Evolutionary conservation across 2,113 vertebrate species (phyloP), one percentile per base, ranked within the genome.

Genomic region (Eulacestoma nigropectus): DNA sequence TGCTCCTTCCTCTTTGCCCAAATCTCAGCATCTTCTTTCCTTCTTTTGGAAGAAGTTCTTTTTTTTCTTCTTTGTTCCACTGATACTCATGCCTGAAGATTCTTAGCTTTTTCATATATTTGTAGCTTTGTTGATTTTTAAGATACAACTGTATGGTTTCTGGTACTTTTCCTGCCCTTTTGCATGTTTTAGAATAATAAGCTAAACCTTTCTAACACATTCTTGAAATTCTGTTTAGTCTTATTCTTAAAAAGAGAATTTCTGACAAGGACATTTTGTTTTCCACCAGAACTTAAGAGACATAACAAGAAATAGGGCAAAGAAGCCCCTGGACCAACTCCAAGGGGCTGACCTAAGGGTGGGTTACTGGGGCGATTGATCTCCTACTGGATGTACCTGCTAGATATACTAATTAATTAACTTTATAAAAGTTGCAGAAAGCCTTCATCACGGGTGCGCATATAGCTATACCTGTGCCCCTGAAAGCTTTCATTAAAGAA

Each of bases 391-490:
- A 50, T 32, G 17, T 37, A 42, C 37, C 37, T 68, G 21, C 52
- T 76, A 32, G 32, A 59, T 59, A 32, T 10, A 35, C 9, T 20
- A 57, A 59, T 33, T 32, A 52, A 68, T 77, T 68, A 42, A 7
- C 46, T 21, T 33, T 44, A 27, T 15, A 52, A 77, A 50, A 59
- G 27, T 37, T 21, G 35, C 35, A 35, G 44, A 35, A 68, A 76
- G 67, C 37, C 44, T 59, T 76, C 50, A 17, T 42, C 35, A 11
- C 0, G 0, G 53, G 7, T 68, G 14, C 1, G 0, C 35, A 22
- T 67, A 18, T 52, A 59, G 21, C 20, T 16, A 12, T 33, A 37
- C 32, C 37, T 37, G 7, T 32, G 32, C 33, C 32, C 26, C 26
- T 11, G 23, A 37, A 59, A 44, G 37, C 32, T 52, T 52, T 44